phyloP scores from a whole-genome alignment of 1,140 invertebrate genomes.

The Tenebrio molitor region DNA sequence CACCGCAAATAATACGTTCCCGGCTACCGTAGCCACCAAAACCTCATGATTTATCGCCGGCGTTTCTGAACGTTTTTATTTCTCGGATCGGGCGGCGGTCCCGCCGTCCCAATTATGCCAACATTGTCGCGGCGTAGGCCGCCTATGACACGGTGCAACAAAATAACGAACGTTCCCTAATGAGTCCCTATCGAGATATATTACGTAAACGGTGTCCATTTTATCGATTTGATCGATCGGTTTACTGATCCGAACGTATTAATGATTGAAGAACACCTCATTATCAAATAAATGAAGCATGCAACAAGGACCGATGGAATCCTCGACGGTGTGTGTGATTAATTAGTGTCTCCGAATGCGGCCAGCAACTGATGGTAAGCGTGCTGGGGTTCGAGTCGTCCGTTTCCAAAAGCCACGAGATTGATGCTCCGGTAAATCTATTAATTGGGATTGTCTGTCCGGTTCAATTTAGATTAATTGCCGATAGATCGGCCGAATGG shows the following conservation, averaged over 20 bases:
- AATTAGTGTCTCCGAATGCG: conserved; percentile 45
- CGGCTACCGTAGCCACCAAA: conserved; percentile 40
- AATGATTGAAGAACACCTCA: conserved; percentile 47
- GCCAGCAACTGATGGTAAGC: conserved; percentile 40
- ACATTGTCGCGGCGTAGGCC: conserved; percentile 27
- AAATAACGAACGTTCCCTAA: conserved; percentile 6
- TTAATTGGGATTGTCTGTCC: conserved; percentile 60
- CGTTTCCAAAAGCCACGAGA: conserved; percentile 26
- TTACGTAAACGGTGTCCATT: conserved; percentile 31
- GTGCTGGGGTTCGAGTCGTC: conserved; percentile 11
- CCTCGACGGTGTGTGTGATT: conserved; percentile 33
- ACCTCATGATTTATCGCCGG: conserved; percentile 41
- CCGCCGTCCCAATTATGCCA: conserved; percentile 6
- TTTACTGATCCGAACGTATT: conserved; percentile 44
- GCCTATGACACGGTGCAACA: not conserved
- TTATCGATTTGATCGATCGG: conserved; percentile 50
- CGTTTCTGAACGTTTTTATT: conserved; percentile 23
- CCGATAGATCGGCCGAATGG: conserved; percentile 53
- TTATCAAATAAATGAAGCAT: conserved; percentile 51
- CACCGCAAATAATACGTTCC: conserved; percentile 30
- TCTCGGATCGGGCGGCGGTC: too few species aligned
- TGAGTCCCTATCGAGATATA: conserved; percentile 18
- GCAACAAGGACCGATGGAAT: conserved; percentile 36
- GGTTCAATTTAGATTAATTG: conserved; percentile 62
- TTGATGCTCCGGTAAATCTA: conserved; percentile 53